Base-by-base conservation (phyloP, 2,888 invertebrate genomes). In the Campopleginae sp. region DNA sequence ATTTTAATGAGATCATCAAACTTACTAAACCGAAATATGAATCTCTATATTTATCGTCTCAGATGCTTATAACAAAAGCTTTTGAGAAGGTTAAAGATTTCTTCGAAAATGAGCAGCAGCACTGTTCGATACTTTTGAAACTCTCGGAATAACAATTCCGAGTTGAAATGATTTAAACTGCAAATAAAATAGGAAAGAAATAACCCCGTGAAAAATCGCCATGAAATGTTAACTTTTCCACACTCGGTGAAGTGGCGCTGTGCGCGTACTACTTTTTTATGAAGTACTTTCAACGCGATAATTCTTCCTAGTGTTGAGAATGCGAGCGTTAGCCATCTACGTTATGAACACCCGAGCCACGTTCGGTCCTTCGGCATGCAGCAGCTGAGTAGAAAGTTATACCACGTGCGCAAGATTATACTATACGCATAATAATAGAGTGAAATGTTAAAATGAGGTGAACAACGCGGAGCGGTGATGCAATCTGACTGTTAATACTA, bases 381-480 rank as follows among this genome's bases (percentile, higher is more conserved):
- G 46, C 66, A 72, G 80, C 68, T 74, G 80, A 84, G 80, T 84
- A 74, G 68, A 84, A 81, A 84, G 81, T 78, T 81, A 68, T 66
- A 74, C 65, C 81, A 84, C 78, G 81, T 74, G 77, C 68, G 68
- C 54, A 23, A 74, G 48, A 84, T 70, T 77, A 66, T 74, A n/a
- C 48, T 65, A 33, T 66, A 66, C 46, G 61, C 51, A 65, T 17
- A 19, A 63, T 65, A 48, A 63, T 58, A 61, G 38, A 82, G 70
- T 70, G 48, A 80, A 80, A 61, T n/a, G 44, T 38, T 70, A 44
- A 42, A 68, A 33, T 19, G 31, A 58, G 33, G 71, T 19, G 65
- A 74, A 58, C 23, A 81, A 75, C 68, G 48, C 19, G 19, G n/a
- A 33, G 27, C n/a, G 17, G 42, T 65, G 61, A 27, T 72, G 70